These are phyloP conservation scores for Hemiscyllium ocellatum DNA, from an alignment of 2,113 vertebrate species.

Conservation along the genomic window DNA sequence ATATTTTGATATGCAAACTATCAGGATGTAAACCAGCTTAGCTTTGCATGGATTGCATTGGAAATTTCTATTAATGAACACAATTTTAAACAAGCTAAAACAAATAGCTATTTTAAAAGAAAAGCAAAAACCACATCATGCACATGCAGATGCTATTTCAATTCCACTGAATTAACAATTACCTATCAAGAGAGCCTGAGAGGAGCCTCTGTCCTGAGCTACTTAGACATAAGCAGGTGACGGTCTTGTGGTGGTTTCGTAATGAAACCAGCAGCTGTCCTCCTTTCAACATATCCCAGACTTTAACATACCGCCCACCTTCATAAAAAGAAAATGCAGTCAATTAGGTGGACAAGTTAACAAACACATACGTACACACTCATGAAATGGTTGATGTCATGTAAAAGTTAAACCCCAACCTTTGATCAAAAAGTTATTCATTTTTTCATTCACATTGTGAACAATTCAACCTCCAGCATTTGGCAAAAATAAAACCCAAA, in stretches of 20 bases:
- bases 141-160: background rate
- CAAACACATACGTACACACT: too few species aligned
- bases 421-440: too few species aligned
- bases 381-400: too few species aligned
- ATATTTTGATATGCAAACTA: background rate
- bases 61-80: background rate
- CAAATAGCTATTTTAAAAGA: background rate
- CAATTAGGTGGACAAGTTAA: too few species aligned
- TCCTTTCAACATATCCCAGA: slow-evolving; percentile 91
- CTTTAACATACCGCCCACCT: slow-evolving; percentile 89
- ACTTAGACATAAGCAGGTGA: slow-evolving; percentile 82
- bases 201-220: slow-evolving; percentile 81
- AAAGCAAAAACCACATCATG: background rate
- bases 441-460: too few species aligned
- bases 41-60: background rate
- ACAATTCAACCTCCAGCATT: too few species aligned
- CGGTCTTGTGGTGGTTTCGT: slow-evolving; percentile 95
- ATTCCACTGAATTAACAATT: background rate
- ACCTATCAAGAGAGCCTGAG: slow-evolving; percentile 91
- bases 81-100: background rate
- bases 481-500: too few species aligned
- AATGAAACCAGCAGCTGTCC: slow-evolving; percentile 85
- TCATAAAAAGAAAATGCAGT: slow-evolving; percentile 35
- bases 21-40: background rate
- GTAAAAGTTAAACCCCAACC: too few species aligned